Conservation (phyloP, 2,797 vertebrate species). For the Gallinago solitaria region DNA sequence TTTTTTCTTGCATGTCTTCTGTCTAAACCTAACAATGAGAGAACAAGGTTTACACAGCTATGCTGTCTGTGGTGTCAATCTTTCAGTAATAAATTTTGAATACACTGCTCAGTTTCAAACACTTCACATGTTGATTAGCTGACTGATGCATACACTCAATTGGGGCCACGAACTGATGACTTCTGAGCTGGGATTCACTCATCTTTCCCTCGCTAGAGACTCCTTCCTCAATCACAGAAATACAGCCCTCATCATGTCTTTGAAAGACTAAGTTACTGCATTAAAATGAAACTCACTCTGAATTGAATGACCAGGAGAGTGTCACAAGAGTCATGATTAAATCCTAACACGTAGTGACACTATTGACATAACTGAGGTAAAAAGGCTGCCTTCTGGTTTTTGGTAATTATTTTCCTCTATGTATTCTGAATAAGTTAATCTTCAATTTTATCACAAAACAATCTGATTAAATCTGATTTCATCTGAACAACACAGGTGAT, state of each 20-base stretch:
- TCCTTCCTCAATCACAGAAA: neutral
- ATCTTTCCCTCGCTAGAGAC: neutral
- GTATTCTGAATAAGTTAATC: neutral
- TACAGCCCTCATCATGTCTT: neutral
- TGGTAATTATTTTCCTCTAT: neutral
- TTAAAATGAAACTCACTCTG: neutral
- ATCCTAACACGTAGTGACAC: rapidly evolving
- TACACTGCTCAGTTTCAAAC: neutral
- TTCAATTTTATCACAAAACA: neutral
- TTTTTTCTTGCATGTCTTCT: neutral
- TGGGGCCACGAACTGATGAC: neutral
- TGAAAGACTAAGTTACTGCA: neutral
- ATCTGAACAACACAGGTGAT: neutral
- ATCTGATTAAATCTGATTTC: neutral
- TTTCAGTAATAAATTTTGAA: neutral
- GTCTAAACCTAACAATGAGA: neutral
- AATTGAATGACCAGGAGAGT: neutral
- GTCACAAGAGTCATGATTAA: neutral
- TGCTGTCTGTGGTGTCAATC: neutral
- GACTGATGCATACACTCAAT: neutral
- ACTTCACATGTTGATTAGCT: neutral
- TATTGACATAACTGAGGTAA: neutral
- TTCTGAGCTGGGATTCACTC: neutral
- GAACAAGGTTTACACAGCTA: neutral
- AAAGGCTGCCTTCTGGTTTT: neutral